Evolutionary conservation across 2,888 invertebrate species (phyloP).

Genomic region (Eupithecia tripunctaria): DNA sequence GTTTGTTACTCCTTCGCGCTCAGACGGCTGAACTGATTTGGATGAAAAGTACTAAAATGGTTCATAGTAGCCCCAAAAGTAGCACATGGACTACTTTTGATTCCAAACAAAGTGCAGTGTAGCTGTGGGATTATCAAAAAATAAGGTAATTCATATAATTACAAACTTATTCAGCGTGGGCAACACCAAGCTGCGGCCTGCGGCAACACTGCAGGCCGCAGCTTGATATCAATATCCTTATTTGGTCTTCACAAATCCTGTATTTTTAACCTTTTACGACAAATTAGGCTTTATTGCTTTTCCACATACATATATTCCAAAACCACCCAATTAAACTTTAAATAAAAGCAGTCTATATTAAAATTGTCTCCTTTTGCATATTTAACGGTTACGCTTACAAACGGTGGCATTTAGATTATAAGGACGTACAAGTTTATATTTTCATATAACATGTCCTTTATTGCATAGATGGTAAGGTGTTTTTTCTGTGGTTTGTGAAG

Average conservation of each 20-base stretch:
- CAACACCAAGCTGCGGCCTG: too few species aligned
- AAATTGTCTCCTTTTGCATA: constrained; percentile 45
- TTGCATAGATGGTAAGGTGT: constrained; percentile 1
- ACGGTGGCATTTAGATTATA: constrained; percentile 48
- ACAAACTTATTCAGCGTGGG: too few species aligned
- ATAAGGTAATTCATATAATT: too few species aligned
- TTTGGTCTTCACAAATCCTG: background rate
- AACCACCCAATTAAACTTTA: constrained; percentile 45
- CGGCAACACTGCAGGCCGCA: too few species aligned
- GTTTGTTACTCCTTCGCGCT: too few species aligned
- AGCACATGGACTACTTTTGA: too few species aligned
- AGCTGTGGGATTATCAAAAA: too few species aligned
- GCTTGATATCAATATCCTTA: background rate
- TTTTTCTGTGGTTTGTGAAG: constrained; percentile 1
- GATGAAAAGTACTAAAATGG: background rate
- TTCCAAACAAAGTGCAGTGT: too few species aligned
- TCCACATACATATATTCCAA: background rate
- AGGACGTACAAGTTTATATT: constrained; percentile 5
- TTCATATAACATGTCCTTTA: constrained; percentile 12
- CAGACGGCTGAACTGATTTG: background rate
- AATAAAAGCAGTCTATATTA: constrained; percentile 46
- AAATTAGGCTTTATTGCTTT: background rate
- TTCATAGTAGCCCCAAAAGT: too few species aligned
- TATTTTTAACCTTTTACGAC: background rate
- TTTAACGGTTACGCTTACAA: constrained; percentile 48